These are phyloP conservation scores for Diachasma alloeum DNA, from an alignment of 1,140 invertebrate species.

Conservation along the genomic window DNA sequence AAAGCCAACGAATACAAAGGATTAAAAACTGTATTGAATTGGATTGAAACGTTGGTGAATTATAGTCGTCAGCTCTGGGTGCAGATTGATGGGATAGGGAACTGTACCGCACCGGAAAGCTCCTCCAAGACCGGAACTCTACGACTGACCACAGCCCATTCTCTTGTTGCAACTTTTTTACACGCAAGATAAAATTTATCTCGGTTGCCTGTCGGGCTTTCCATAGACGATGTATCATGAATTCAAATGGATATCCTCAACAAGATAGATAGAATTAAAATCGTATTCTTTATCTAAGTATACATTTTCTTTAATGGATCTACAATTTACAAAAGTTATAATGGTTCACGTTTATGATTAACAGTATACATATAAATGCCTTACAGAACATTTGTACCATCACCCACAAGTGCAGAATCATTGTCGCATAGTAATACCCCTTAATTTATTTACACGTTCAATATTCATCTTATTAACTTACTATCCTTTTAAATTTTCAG, in stretches of 20 bases:
- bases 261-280: background rate
- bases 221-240: background rate
- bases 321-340: background rate
- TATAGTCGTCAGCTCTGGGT: background rate
- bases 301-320: background rate
- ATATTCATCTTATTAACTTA: background rate
- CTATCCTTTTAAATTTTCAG: background rate
- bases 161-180: background rate
- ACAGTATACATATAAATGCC: background rate
- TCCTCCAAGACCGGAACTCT: constrained; percentile 18
- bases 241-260: background rate
- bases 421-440: background rate
- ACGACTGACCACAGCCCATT: background rate
- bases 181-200: background rate
- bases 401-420: background rate
- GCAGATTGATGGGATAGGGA: constrained; percentile 1
- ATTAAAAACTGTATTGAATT: background rate
- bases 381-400: background rate
- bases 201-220: background rate
- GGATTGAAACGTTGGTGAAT: background rate
- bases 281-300: background rate
- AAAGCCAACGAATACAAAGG: constrained; percentile 6
- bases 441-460: background rate
- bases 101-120: background rate
- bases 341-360: background rate